These are phyloP conservation scores for Hemitrygon akajei DNA, from an alignment of 2,797 vertebrate genomes.

Conservation along the genomic window DNA sequence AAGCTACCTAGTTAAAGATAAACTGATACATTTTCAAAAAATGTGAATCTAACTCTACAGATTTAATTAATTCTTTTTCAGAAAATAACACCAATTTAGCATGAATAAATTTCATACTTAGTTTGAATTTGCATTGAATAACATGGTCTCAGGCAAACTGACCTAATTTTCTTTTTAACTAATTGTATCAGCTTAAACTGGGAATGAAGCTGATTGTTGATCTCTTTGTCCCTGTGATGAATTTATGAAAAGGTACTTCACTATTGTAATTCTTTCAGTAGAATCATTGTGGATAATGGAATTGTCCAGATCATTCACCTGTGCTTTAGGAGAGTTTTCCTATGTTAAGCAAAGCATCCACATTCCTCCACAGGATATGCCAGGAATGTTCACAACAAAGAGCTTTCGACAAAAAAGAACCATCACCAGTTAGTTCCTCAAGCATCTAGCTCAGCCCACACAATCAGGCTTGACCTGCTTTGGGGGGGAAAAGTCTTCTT, in stretches of 20 bases:
- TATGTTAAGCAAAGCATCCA: neutral
- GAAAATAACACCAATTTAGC: neutral
- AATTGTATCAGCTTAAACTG: neutral
- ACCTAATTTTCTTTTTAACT: neutral
- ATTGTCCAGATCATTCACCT: neutral
- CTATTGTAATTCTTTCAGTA: neutral
- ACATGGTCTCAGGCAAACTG: neutral
- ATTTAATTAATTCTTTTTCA: neutral
- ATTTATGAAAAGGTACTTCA: neutral
- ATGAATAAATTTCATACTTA: neutral
- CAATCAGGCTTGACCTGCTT: neutral
- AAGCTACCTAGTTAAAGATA: neutral
- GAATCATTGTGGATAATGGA: neutral
- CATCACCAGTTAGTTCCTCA: neutral
- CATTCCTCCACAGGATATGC: neutral
- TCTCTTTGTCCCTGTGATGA: neutral
- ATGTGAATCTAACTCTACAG: neutral
- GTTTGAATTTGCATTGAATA: neutral
- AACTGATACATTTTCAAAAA: neutral
- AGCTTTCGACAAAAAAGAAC: neutral
- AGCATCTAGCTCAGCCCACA: neutral
- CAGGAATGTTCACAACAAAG: neutral
- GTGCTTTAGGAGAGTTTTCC: neutral
- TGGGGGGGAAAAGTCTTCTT: neutral
- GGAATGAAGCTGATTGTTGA: neutral